Percentiles rank a stretch among this genome's conserved stretches.
These are phyloP conservation scores for Limnephilus lunatus DNA, from an alignment of 2,888 invertebrate genomes.

Conservation along the genomic window DNA sequence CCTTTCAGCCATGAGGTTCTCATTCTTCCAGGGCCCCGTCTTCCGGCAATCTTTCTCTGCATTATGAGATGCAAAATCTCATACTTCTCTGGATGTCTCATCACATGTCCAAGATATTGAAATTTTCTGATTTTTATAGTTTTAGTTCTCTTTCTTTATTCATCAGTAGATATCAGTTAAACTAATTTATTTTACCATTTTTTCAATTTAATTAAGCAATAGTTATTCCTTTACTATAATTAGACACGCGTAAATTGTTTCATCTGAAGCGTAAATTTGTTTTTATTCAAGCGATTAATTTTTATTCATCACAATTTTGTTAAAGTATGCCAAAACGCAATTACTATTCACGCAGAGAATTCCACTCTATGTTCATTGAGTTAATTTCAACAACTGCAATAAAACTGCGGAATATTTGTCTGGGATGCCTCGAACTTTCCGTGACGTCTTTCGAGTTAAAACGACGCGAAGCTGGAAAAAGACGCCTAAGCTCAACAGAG, in stretches of 20 bases:
- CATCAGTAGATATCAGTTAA: no score
- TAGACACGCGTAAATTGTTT: neutral
- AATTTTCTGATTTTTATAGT: no score
- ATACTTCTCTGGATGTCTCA: no score
- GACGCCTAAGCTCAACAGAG: neutral
- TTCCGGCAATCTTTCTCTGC: no score
- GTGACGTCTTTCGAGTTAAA: neutral
- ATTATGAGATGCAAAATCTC: no score
- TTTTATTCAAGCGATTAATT: neutral
- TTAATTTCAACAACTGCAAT: conserved; percentile 11
- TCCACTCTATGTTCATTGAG: neutral
- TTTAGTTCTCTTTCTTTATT: no score
- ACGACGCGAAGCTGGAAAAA: conserved; percentile 6
- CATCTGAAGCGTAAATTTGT: neutral
- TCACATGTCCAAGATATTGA: no score
- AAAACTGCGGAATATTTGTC: neutral
- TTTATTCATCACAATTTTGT: neutral
- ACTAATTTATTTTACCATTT: no score
- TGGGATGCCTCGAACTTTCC: neutral
- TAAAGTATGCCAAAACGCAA: neutral
- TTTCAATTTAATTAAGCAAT: neutral
- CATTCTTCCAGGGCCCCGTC: no score
- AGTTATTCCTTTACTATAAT: neutral
- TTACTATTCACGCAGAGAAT: neutral
- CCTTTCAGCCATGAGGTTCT: no score